Percentiles rank a stretch among this genome's conserved stretches.
Evolutionary conservation across 2,888 invertebrate species (phyloP).

Genomic region (Chouioia cunea): DNA sequence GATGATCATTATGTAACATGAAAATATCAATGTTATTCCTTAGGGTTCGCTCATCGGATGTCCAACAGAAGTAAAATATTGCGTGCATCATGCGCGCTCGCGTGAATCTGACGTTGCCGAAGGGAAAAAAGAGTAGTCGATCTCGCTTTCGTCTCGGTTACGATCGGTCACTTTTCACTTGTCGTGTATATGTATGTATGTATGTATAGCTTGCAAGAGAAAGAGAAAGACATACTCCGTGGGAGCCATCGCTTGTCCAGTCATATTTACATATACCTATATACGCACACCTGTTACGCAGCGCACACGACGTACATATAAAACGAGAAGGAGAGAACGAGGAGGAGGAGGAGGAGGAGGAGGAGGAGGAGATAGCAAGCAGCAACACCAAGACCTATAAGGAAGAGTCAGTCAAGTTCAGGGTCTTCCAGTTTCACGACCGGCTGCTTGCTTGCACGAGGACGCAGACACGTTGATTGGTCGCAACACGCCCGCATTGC

Average conservation of each 20-base stretch:
- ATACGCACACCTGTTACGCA: background rate
- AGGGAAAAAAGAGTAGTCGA: too few species aligned
- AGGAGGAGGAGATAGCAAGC: too few species aligned
- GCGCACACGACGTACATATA: too few species aligned
- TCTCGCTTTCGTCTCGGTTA: conserved; percentile 35
- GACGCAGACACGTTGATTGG: conserved; percentile 21
- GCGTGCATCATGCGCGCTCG: too few species aligned
- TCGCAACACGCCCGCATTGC: conserved; percentile 5
- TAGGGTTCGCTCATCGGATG: too few species aligned
- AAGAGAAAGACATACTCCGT: conserved; percentile 8
- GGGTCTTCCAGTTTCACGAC: conserved; percentile 62
- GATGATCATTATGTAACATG: too few species aligned
- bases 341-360: background rate
- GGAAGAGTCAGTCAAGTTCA: conserved; percentile 64
- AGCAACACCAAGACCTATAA: conserved; percentile 34
- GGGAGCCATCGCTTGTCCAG: conserved; percentile 4
- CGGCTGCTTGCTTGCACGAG: conserved; percentile 43
- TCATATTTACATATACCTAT: conserved; percentile 21
- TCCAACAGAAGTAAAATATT: too few species aligned
- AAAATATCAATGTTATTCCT: too few species aligned
- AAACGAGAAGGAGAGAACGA: conserved; percentile 22
- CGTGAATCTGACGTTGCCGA: background rate
- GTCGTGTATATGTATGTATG: too few species aligned
- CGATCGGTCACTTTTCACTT: conserved; percentile 35
- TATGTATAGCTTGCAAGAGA: too few species aligned